Evolutionary conservation across 2,888 invertebrate genomes (phyloP), one percentile per base, ranked within the genome.

Genomic region (Rhagonycha fulva): DNA sequence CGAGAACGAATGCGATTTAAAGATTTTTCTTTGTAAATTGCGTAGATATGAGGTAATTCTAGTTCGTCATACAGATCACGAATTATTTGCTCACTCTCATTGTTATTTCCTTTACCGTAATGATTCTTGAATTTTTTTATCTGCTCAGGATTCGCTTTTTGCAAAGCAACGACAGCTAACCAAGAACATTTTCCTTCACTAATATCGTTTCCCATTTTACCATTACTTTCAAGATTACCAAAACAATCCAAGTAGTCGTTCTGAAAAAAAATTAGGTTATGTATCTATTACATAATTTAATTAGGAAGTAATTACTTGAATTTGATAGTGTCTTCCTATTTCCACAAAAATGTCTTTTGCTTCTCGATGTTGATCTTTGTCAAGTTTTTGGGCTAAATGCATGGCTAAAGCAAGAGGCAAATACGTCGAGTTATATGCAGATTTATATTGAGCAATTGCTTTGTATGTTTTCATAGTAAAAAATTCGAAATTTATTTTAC

Each of bases 151-250:
- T 91, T 91, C 0, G 94, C 95, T 73, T 94, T 90, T 86, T 96
- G 94, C 78, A 98, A 89, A 11, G 98, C 98, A 0, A 95, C 94
- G 0, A 98, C 96, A 1, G 96, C 93, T 30, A 98, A 89, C 99
- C 99, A 99, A 0, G 97, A 93, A 88, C 98, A 99, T 89, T 98
- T 99, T 47, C 98, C 98, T 82, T 98, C 97, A 88, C 94, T 92
- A 82, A 99, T 98, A 85, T 99, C 98, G 0, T 94, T 95, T 32
- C 97, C 96, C 61, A 92, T 89, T 89, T 98, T 99, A 7, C 98
- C 99, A 0, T 94, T 97, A 3, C 94, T 90, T 10, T 91, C 89
- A 14, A 95, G 92, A 86, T 97, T 93, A 0, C 98, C 98, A 86
- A 94, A 99, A 85, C 96, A 96, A 86, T 98, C 98, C 60, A 97